Percentiles rank a stretch among this genome's conserved stretches.
phyloP scores from a whole-genome alignment of 2,797 vertebrate species.

The Helicolenus hilgendorfi region DNA sequence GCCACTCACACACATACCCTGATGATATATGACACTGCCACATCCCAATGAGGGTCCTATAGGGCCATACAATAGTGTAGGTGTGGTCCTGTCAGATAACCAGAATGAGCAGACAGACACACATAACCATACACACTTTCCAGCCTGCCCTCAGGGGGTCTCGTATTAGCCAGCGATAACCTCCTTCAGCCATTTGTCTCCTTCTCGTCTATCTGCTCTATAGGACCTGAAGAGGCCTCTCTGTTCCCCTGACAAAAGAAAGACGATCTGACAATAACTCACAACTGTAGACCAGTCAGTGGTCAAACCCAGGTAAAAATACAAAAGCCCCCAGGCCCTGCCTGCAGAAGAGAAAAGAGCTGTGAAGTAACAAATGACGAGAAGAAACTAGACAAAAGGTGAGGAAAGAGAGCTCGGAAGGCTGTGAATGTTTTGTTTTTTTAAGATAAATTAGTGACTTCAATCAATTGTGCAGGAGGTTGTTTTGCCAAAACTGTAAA shows the following conservation, averaged over 20 bases:
- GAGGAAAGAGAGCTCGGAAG: neutral
- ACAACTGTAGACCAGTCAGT: constrained; percentile 30
- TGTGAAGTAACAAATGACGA: neutral
- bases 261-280: constrained; percentile 53
- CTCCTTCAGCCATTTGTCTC: constrained; percentile 60
- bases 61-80: constrained; percentile 67
- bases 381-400: constrained; percentile 15
- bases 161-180: constrained; percentile 54
- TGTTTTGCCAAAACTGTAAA: neutral
- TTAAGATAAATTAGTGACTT: neutral
- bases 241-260: constrained; percentile 61
- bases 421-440: neutral
- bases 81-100: constrained; percentile 75
- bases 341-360: neutral
- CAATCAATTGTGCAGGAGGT: neutral
- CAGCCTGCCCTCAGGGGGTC: constrained; percentile 45
- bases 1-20: constrained; percentile 5
- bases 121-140: constrained; percentile 55
- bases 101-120: constrained; percentile 52
- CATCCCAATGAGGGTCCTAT: constrained; percentile 64
- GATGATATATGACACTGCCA: constrained; percentile 61
- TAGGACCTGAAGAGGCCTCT: constrained; percentile 54
- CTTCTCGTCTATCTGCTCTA: constrained; percentile 40
- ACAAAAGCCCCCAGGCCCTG: neutral
- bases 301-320: constrained; percentile 35